Conservation (phyloP, 2,797 vertebrate genomes). For the Glyptemys insculpta region DNA sequence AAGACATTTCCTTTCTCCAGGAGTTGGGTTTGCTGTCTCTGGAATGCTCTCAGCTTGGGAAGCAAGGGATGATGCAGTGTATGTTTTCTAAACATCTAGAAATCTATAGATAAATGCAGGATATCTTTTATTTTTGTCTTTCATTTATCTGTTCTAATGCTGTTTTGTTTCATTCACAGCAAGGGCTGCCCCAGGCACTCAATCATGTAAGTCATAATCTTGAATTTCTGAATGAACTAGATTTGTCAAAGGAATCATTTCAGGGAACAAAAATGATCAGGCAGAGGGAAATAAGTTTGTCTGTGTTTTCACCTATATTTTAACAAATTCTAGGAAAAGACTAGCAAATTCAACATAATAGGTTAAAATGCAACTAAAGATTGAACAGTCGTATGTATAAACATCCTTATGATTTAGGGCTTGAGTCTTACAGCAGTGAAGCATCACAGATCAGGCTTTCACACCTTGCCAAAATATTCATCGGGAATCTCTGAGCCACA, state of each 20-base stretch:
- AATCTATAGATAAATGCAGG: not conserved
- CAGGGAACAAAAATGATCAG: not conserved
- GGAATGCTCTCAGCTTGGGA: not conserved
- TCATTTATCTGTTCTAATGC: not conserved
- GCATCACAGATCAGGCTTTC: not conserved
- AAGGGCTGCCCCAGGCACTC: not conserved
- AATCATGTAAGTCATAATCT: not conserved
- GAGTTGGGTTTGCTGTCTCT: not conserved
- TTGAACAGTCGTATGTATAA: not conserved
- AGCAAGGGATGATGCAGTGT: not conserved
- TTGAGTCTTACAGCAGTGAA: not conserved
- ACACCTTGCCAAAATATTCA: not conserved
- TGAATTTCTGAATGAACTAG: not conserved
- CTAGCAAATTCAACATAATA: not conserved
- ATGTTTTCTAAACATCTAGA: not conserved
- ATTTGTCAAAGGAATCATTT: not conserved
- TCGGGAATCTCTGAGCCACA: not conserved
- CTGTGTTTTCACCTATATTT: not conserved
- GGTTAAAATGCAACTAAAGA: not conserved
- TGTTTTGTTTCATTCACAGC: slow-evolving; percentile 52
- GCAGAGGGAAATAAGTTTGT: not conserved
- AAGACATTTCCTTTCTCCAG: not conserved
- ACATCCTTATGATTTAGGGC: not conserved
- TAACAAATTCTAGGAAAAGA: slow-evolving; percentile 6
- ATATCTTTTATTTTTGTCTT: slow-evolving; percentile 3